A percentile compares a stretch with the other conserved stretches of the same genome.
Evolutionary conservation across 2,888 invertebrate genomes (phyloP).

Genomic region (Meganola albula): DNA sequence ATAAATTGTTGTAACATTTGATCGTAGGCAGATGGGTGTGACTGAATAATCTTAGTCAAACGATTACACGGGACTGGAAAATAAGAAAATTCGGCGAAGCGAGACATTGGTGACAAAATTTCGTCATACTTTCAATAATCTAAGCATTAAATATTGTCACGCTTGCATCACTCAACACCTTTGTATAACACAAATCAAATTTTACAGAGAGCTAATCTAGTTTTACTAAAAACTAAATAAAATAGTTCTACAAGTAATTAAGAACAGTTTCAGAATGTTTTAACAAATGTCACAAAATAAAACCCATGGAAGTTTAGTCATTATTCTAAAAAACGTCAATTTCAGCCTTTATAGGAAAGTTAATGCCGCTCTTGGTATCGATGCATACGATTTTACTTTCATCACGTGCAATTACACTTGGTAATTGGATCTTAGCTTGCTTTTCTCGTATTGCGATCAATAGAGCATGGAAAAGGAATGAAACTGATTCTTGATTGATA

Average conservation of each 20-base stretch:
- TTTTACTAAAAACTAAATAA: no score
- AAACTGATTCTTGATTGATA: no score
- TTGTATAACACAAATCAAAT: no score
- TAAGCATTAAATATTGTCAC: background rate
- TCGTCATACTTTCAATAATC: background rate
- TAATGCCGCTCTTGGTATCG: conserved; percentile 19
- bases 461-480: no score
- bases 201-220: no score
- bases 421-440: conserved; percentile 30
- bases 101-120: background rate
- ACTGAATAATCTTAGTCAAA: conserved; percentile 19
- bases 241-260: no score
- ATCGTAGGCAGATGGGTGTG: conserved; percentile 19
- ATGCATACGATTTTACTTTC: conserved; percentile 32
- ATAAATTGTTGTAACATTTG: conserved; percentile 30
- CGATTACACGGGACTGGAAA: conserved; percentile 3
- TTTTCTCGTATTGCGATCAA: conserved; percentile 30
- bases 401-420: conserved; percentile 25
- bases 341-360: conserved; percentile 18
- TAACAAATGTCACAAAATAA: no score
- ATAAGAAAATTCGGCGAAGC: background rate
- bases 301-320: conserved; percentile 20
- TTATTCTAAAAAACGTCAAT: conserved; percentile 13
- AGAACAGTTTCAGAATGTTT: no score
- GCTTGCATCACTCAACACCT: no score